A percentile compares a stretch with the other conserved stretches of the same genome.
These are phyloP conservation scores for Hylaea fasciaria DNA, from an alignment of 2,888 invertebrate genomes.

Conservation along the genomic window DNA sequence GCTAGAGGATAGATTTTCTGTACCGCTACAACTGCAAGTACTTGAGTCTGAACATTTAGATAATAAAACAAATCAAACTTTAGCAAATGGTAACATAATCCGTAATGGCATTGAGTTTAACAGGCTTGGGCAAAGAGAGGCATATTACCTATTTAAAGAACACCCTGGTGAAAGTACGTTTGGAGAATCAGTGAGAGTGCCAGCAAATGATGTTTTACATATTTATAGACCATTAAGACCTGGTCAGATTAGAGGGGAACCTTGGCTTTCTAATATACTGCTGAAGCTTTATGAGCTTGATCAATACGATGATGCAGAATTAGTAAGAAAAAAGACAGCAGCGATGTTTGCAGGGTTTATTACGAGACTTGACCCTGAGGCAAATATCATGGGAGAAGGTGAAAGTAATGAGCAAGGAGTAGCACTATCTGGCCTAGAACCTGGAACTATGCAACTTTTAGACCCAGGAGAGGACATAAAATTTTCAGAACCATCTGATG, in stretches of 20 bases:
- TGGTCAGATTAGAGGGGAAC: conserved; percentile 26
- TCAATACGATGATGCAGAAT: too few species aligned
- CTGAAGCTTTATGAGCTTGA: conserved; percentile 26
- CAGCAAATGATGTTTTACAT: conserved; percentile 27
- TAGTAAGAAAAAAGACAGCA: too few species aligned
- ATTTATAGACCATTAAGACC: conserved; percentile 26
- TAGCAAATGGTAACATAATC: conserved; percentile 27
- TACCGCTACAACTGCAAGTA: too few species aligned
- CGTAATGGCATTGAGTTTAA: conserved; percentile 27
- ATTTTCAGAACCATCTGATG: conserved; percentile 27
- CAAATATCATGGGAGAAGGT: conserved; percentile 24
- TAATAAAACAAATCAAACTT: conserved; percentile 25
- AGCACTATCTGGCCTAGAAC: conserved; percentile 26
- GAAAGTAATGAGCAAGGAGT: conserved; percentile 26
- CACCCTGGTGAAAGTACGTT: conserved; percentile 23
- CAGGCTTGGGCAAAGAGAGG: conserved; percentile 27
- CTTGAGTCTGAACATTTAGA: conserved; percentile 27
- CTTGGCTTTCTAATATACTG: conserved; percentile 27
- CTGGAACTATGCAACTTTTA: conserved; percentile 29
- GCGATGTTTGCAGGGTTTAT: too few species aligned
- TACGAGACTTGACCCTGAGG: conserved; percentile 25
- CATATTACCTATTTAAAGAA: conserved; percentile 27
- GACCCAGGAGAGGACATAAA: conserved; percentile 29
- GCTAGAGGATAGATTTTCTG: too few species aligned
- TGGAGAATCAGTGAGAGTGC: too few species aligned